A percentile compares a stretch with the other conserved stretches of the same genome.
These are phyloP conservation scores for Automeris io DNA, from an alignment of 2,888 invertebrate species.

Conservation along the genomic window DNA sequence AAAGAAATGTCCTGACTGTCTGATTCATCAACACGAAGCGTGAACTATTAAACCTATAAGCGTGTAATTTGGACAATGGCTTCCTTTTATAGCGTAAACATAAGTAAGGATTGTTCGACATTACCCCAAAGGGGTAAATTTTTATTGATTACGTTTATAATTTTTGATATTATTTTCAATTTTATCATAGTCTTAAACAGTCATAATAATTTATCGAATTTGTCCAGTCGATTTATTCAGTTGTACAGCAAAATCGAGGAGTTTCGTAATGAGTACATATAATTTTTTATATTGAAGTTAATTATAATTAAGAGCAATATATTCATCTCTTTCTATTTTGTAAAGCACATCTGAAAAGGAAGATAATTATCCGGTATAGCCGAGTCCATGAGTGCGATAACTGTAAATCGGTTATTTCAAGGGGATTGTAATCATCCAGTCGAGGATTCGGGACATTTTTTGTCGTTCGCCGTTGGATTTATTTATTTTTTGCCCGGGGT, in stretches of 20 bases:
- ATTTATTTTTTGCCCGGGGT: conserved; percentile 74
- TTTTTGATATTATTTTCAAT: too few species aligned
- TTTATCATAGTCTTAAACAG: too few species aligned
- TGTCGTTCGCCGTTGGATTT: conserved; percentile 57
- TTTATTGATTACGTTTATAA: neutral
- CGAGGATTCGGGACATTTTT: conserved; percentile 68
- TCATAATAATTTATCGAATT: too few species aligned
- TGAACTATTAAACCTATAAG: too few species aligned
- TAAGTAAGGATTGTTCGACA: neutral
- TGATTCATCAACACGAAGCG: too few species aligned
- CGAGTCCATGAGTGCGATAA: conserved; percentile 33
- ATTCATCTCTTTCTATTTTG: neutral
- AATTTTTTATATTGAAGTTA: neutral
- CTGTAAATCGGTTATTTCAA: conserved; percentile 60
- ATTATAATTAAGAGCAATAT: neutral
- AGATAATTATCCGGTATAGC: conserved; percentile 10
- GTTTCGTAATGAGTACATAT: too few species aligned
- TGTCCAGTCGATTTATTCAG: neutral
- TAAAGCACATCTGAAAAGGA: conserved; percentile 4
- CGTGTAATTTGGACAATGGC: too few species aligned
- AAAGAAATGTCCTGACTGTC: conserved; percentile 23
- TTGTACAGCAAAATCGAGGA: too few species aligned
- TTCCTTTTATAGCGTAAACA: too few species aligned
- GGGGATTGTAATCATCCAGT: conserved; percentile 58
- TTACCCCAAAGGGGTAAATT: neutral